Base-by-base conservation (phyloP, 2,888 invertebrate genomes). In the Criorhina ranunculi region DNA sequence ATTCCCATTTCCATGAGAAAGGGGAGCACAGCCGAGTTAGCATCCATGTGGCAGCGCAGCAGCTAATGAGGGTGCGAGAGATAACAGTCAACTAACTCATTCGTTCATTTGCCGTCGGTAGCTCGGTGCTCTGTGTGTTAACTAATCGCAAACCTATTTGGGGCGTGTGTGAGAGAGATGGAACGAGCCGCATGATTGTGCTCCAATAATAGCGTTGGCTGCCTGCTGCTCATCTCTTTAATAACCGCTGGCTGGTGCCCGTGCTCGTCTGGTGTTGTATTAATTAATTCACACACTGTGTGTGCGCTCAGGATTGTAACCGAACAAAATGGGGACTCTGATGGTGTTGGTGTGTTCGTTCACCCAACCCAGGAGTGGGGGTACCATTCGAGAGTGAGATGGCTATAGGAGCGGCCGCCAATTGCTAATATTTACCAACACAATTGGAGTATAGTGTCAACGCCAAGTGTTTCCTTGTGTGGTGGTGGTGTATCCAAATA, bases 41-140 rank as follows among this genome's bases (percentile, higher is more conserved):
- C 59, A 53, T 51, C 51, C 40, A 19, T 55, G 31, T 17, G 24
- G 64, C 83, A n/a, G n/a, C n/a, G n/a, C n/a, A n/a, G n/a, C n/a
- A n/a, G n/a, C n/a, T 83, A 85, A 79, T 85, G 75, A 75, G 62
- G 79, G 83, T 70, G 85, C 66, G 85, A 85, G 85, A 85, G 79
- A 70, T 78, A 67, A 59, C 66, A 78, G 66, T 64, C 67, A 59
- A 66, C 78, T 78, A 69, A 79, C 83, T 80, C 66, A 80, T 80
- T 85, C 70, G 73, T 69, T 73, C 67, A 66, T 80, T 80, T 85
- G 75, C 85, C 85, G 85, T 80, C 85, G 85, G 85, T 76, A 76
- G 59, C 59, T 72, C 11, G 6, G 0, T 49, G 19, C 29, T 51
- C 24, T 64, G 70, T 70, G 64, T 64, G 62, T 55, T 80, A 75